These are phyloP conservation scores for Sula dactylatra DNA, from an alignment of 2,113 vertebrate genomes.

Conservation along the genomic window DNA sequence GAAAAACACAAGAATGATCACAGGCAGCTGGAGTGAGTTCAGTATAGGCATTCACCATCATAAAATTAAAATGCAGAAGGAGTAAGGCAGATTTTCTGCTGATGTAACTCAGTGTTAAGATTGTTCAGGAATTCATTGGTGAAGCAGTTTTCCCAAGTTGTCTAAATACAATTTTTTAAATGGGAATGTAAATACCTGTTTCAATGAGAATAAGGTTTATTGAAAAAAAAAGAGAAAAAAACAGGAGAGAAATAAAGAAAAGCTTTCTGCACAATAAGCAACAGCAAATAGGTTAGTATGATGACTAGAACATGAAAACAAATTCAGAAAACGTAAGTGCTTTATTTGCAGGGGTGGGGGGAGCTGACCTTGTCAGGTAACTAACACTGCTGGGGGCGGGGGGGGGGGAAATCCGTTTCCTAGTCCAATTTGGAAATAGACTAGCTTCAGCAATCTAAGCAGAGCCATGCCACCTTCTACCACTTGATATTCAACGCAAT, in stretches of 20 bases:
- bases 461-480: background rate
- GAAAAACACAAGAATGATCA: background rate
- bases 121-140: background rate
- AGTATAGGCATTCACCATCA: background rate
- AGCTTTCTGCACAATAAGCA: background rate
- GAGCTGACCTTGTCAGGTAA: background rate
- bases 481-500: background rate
- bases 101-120: background rate
- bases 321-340: background rate
- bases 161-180: background rate
- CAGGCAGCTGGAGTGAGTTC: background rate
- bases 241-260: background rate
- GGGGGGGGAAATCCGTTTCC: too few relatives aligned
- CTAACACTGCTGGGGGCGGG: background rate
- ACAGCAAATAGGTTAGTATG: background rate
- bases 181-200: background rate
- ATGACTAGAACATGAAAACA: background rate
- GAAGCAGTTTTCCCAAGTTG: background rate
- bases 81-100: background rate
- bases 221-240: background rate
- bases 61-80: constrained; percentile 8
- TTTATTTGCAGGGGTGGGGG: background rate
- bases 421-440: background rate
- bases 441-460: background rate
- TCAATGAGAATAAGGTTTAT: background rate